phyloP scores from a whole-genome alignment of 2,113 vertebrate genomes.

The Nansenia antarctica region DNA sequence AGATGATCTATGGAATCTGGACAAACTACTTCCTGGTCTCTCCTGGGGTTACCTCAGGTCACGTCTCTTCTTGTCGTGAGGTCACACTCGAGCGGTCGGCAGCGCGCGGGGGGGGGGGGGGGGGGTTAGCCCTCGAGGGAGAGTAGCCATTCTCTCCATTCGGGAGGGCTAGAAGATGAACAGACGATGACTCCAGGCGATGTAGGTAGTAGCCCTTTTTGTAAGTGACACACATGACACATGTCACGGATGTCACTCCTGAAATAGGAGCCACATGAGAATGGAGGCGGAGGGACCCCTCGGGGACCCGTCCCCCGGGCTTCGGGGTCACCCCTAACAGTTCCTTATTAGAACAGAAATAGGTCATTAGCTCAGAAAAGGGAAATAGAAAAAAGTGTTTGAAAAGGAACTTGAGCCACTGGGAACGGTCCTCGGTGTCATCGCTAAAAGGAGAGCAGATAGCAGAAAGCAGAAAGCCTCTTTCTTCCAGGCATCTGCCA shows the following conservation, averaged over 20 bases:
- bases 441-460: background rate
- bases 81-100: too few species aligned
- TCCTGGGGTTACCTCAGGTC: constrained; percentile 30
- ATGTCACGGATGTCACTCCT: constrained; percentile 26
- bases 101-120: too few species aligned
- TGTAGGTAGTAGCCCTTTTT: constrained; percentile 21
- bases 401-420: constrained; percentile 17
- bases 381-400: constrained; percentile 21
- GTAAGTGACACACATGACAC: constrained; percentile 24
- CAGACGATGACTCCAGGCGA: too few species aligned
- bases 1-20: too few species aligned
- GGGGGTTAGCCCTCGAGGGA: too few species aligned
- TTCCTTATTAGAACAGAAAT: constrained; percentile 35
- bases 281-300: background rate
- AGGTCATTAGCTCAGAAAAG: constrained; percentile 40
- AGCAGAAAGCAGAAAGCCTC: background rate
- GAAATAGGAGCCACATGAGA: constrained; percentile 56
- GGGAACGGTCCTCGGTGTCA: constrained; percentile 7
- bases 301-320: constrained; percentile 15
- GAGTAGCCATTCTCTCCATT: too few species aligned
- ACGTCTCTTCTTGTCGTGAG: constrained; percentile 33
- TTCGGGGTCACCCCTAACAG: constrained; percentile 37
- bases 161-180: too few species aligned
- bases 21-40: too few species aligned
- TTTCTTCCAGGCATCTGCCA: too few species aligned